Evolutionary conservation across 1,140 invertebrate genomes (phyloP).

Genomic region (Eumeta japonica): DNA sequence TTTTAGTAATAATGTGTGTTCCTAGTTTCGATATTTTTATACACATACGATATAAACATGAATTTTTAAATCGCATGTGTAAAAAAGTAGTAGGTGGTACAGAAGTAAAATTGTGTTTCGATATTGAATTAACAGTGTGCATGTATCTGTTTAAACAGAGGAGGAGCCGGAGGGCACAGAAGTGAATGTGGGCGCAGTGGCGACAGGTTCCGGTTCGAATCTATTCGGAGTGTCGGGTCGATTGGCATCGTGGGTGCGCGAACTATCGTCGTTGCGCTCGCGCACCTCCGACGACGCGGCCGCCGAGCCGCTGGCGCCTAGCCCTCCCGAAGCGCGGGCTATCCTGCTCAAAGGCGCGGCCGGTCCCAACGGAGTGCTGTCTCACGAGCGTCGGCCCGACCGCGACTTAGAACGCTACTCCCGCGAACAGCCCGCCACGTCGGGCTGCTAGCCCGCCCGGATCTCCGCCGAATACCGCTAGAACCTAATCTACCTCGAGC

Average conservation of each 20-base stretch:
- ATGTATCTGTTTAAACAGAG: conserved; percentile 21
- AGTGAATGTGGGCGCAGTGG: conserved; percentile 47
- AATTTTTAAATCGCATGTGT: too few relatives aligned
- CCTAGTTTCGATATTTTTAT: too few relatives aligned
- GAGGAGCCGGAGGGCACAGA: conserved; percentile 36
- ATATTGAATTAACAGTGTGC: too few relatives aligned
- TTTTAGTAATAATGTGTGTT: too few relatives aligned
- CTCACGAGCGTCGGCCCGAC: neutral
- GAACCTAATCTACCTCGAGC: conserved; percentile 40
- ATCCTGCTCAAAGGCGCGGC: conserved; percentile 14
- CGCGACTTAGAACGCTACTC: neutral
- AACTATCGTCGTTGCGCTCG: conserved; percentile 42
- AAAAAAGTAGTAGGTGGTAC: too few relatives aligned
- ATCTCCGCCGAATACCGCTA: conserved; percentile 5
- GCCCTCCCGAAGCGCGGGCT: conserved; percentile 11
- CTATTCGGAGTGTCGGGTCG: conserved; percentile 50
- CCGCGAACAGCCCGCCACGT: neutral
- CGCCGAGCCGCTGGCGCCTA: conserved; percentile 43
- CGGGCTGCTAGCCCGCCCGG: conserved; percentile 1
- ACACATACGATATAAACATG: too few relatives aligned
- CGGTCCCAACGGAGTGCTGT: conserved; percentile 1
- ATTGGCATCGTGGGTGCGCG: conserved; percentile 48
- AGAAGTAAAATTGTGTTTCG: too few relatives aligned
- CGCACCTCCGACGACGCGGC: conserved; percentile 36
- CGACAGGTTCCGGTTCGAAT: conserved; percentile 44